phyloP scores from a whole-genome alignment of 2,797 vertebrate genomes.

The Aldrovandia affinis region DNA sequence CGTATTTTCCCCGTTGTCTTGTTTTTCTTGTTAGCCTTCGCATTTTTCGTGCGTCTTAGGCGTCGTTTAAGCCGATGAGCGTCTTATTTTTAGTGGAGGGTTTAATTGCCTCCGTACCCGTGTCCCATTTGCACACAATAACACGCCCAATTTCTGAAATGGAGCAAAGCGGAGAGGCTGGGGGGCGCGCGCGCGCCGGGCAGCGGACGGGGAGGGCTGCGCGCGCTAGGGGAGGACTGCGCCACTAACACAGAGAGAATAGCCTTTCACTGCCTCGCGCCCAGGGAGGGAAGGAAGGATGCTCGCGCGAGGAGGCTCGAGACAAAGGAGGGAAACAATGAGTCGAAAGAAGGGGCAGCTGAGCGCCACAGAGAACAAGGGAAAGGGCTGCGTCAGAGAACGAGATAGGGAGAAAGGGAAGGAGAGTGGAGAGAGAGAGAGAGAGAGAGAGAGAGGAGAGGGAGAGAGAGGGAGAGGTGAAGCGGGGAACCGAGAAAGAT shows the following conservation, averaged over 20 bases:
- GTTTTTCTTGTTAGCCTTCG: not conserved
- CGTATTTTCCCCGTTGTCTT: not conserved
- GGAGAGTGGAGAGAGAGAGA: slow-evolving; percentile 30
- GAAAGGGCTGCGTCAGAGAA: slow-evolving; percentile 15
- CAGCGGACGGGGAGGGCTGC: slow-evolving; percentile 9
- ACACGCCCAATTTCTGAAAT: slow-evolving; percentile 9
- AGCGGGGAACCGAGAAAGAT: not conserved
- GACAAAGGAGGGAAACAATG: slow-evolving; percentile 11
- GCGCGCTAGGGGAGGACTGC: slow-evolving; percentile 17
- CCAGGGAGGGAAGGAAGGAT: slow-evolving; percentile 55
- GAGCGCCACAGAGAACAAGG: slow-evolving; percentile 18
- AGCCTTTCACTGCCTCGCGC: not conserved
- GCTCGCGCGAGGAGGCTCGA: slow-evolving; percentile 54
- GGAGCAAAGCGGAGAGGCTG: slow-evolving; percentile 11
- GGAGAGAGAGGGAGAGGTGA: slow-evolving; percentile 29
- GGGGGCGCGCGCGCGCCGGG: slow-evolving; percentile 8
- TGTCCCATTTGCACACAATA: slow-evolving; percentile 13
- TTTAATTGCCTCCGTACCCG: not conserved
- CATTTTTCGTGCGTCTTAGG: not conserved
- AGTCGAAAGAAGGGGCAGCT: slow-evolving; percentile 16
- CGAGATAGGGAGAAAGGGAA: slow-evolving; percentile 44
- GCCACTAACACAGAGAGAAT: not conserved
- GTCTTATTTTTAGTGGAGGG: not conserved
- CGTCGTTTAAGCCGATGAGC: not conserved
- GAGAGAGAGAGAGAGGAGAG: slow-evolving; percentile 47